phyloP scores from a whole-genome alignment of 1,140 invertebrate genomes.

The Heliconius hewitsoni region DNA sequence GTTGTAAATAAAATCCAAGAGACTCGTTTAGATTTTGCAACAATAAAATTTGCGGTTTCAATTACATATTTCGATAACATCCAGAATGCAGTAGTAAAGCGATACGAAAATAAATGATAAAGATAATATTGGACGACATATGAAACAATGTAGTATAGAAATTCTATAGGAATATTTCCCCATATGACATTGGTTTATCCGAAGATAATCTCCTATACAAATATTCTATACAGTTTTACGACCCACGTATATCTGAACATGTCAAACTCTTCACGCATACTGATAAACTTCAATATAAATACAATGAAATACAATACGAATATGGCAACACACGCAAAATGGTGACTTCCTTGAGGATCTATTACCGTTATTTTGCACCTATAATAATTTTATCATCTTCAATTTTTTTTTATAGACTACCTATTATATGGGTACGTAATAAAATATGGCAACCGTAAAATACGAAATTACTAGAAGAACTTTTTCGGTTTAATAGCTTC shows the following conservation, averaged over 20 bases:
- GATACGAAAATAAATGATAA: background rate
- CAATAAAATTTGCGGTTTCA: background rate
- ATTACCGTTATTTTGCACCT: too few relatives aligned
- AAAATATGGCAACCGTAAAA: background rate
- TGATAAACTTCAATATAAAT: constrained; percentile 40
- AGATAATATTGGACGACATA: background rate
- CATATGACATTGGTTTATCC: background rate
- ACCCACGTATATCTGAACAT: background rate
- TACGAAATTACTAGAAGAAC: background rate
- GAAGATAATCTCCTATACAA: background rate
- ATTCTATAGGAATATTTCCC: background rate
- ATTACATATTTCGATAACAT: background rate
- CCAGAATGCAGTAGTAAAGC: background rate
- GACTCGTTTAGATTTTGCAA: background rate
- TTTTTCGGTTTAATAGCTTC: background rate
- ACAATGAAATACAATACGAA: constrained; percentile 38
- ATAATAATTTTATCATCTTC: constrained; percentile 1
- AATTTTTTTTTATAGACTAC: background rate
- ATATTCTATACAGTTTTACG: constrained; percentile 14
- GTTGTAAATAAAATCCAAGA: background rate
- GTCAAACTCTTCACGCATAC: constrained; percentile 33
- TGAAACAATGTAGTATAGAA: background rate
- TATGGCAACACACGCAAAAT: constrained; percentile 26
- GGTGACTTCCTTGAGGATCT: too few relatives aligned
- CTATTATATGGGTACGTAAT: background rate